Evolutionary conservation across 1,140 invertebrate species (phyloP).

Genomic region (Lucilia cuprina): DNA sequence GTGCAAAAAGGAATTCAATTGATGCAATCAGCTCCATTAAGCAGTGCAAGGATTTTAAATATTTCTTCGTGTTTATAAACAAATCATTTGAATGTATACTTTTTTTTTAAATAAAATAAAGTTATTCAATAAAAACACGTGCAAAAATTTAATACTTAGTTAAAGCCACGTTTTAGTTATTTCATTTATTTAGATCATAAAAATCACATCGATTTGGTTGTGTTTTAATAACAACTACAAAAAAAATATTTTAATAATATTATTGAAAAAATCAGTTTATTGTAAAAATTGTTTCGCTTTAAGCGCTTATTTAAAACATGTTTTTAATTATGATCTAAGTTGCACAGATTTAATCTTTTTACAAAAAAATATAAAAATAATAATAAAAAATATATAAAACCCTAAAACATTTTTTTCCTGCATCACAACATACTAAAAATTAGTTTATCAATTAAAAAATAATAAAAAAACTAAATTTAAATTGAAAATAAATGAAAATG

Average conservation of each 20-base stretch:
- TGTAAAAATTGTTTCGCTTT: background rate
- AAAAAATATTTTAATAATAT: background rate
- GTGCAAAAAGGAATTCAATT: no score
- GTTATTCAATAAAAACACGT: no score
- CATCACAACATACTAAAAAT: background rate
- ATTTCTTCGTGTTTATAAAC: no score
- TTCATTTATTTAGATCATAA: background rate
- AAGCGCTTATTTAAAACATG: background rate
- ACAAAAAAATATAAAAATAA: background rate
- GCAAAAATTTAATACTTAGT: no score
- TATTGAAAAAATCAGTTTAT: background rate
- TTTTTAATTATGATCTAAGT: background rate
- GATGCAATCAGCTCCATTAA: no score
- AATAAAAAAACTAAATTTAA: slow-evolving; percentile 36
- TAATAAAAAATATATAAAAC: background rate
- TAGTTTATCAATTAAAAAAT: no score
- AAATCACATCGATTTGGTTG: background rate
- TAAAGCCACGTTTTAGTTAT: no score
- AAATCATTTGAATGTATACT: no score
- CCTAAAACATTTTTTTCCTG: background rate
- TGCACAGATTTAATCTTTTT: background rate
- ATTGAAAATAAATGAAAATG: background rate
- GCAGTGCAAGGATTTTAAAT: no score
- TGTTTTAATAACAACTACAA: background rate
- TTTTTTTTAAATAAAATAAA: no score